These are phyloP conservation scores for Gavialis gangeticus DNA, from an alignment of 2,113 vertebrate species.

Conservation along the genomic window DNA sequence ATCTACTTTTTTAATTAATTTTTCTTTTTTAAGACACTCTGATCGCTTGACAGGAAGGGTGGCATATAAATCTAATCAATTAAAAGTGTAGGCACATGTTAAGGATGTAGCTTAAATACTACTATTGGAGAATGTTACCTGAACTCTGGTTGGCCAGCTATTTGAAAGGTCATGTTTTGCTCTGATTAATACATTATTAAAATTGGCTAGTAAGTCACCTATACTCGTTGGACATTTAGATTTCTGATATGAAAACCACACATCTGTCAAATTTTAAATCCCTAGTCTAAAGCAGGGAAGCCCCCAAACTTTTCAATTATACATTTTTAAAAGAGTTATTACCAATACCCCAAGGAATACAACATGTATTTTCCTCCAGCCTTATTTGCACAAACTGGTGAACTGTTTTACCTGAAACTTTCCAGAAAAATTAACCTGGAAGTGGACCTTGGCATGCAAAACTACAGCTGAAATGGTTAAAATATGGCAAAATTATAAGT, in stretches of 20 bases:
- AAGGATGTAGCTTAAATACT: background rate
- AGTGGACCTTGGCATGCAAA: background rate
- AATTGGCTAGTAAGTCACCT: background rate
- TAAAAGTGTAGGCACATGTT: background rate
- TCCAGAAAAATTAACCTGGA: background rate
- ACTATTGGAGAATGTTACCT: background rate
- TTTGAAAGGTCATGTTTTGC: background rate
- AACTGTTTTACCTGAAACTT: background rate
- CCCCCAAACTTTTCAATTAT: background rate
- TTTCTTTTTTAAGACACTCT: no score
- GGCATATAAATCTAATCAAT: no score
- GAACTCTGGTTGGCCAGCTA: background rate
- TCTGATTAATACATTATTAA: background rate
- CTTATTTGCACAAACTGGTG: background rate
- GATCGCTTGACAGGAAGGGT: no score
- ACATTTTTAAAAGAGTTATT: background rate
- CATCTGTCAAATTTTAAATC: background rate
- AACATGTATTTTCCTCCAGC: background rate
- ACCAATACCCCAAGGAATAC: background rate
- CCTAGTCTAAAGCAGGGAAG: background rate
- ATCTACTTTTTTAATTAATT: no score
- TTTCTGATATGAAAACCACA: background rate
- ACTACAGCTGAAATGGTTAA: accelerated
- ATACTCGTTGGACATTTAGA: background rate
- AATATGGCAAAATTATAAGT: background rate